Percentiles rank a stretch among this genome's conserved stretches.
phyloP scores from a whole-genome alignment of 2,113 vertebrate genomes.

The Aplodontia rufa region DNA sequence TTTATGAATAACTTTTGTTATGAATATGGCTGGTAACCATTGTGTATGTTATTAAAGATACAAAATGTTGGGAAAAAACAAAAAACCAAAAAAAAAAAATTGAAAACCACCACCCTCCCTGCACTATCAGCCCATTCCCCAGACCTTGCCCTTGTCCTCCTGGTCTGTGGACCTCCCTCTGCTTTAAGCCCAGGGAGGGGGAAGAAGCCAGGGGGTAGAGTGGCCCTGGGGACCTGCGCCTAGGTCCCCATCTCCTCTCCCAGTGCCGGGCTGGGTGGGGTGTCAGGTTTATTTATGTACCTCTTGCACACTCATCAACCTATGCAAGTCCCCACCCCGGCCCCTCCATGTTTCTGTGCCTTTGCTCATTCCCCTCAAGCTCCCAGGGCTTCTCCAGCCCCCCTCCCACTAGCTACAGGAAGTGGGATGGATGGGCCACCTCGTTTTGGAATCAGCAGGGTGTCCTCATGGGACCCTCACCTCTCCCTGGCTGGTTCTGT shows the following conservation, averaged over 20 bases:
- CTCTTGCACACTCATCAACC: conserved; percentile 82
- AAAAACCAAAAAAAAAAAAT: conserved; percentile 74
- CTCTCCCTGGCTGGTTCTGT: conserved; percentile 84
- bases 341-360: conserved; percentile 79
- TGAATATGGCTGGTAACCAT: conserved; percentile 89
- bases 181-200: conserved; percentile 63
- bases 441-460: conserved; percentile 71
- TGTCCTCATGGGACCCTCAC: conserved; percentile 65
- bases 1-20: conserved; percentile 89
- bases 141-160: conserved; percentile 60
- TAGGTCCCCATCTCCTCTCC: conserved; percentile 72
- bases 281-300: conserved; percentile 83
- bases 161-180: conserved; percentile 59
- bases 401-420: conserved; percentile 45
- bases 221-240: conserved; percentile 61
- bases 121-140: conserved; percentile 61
- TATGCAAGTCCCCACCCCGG: conserved; percentile 80
- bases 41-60: conserved; percentile 86
- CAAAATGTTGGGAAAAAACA: conserved; percentile 81
- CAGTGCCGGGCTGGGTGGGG: conserved; percentile 80
- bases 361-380: conserved; percentile 71
- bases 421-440: conserved; percentile 69
- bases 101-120: conserved; percentile 64
- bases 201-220: conserved; percentile 57
- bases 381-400: conserved; percentile 65